phyloP scores from a whole-genome alignment of 1,140 invertebrate species.

The Drosophila pseudoobscura region DNA sequence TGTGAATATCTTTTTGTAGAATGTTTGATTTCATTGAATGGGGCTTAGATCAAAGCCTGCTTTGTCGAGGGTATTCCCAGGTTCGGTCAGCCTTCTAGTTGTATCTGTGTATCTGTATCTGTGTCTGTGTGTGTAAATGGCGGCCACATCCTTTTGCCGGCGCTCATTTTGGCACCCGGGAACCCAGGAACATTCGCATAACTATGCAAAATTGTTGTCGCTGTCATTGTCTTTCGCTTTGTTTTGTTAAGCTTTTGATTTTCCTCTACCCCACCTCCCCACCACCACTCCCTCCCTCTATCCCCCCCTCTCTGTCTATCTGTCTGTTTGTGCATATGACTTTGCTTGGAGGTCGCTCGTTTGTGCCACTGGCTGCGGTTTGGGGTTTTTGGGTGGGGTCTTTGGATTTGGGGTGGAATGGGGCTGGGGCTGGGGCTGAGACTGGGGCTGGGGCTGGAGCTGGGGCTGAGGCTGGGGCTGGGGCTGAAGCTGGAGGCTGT shows the following conservation, averaged over 20 bases:
- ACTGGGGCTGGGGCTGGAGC: not conserved
- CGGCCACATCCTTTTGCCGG: constrained; percentile 76
- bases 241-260: constrained; percentile 80
- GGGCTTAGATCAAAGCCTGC: too few species aligned
- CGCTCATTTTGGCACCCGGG: constrained; percentile 77
- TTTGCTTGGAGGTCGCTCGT: constrained; percentile 72
- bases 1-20: too few species aligned
- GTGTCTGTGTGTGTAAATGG: constrained; percentile 57
- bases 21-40: too few species aligned
- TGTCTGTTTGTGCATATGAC: constrained; percentile 70
- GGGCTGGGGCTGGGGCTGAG: not conserved
- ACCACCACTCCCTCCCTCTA: constrained; percentile 23
- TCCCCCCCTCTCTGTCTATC: constrained; percentile 5
- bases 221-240: constrained; percentile 64
- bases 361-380: constrained; percentile 7
- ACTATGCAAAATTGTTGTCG: constrained; percentile 79
- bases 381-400: constrained; percentile 16
- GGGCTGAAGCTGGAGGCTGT: constrained; percentile 1
- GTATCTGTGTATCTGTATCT: not conserved
- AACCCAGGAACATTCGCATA: constrained; percentile 65
- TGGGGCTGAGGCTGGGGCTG: constrained; percentile 1
- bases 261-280: constrained; percentile 20
- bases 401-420: too few species aligned
- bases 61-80: not conserved
- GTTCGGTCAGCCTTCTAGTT: not conserved